Evolutionary conservation across 2,888 invertebrate genomes (phyloP), one percentile per base, ranked within the genome.

Genomic region (Ophion slaviceki): DNA sequence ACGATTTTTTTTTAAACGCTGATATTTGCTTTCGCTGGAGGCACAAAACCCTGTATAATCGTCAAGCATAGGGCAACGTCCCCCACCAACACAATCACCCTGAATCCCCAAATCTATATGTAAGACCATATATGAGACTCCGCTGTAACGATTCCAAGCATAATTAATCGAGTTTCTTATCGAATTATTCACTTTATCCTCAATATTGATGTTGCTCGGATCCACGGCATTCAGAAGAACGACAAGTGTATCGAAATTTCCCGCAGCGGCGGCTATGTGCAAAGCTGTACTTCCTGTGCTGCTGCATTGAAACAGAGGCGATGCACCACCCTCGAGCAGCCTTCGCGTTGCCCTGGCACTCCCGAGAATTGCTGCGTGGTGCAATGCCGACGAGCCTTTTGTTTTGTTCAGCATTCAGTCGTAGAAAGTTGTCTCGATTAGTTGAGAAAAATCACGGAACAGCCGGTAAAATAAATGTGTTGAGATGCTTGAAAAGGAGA

Each of bases 281-380:
- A 86, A 67, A 80, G 94, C 92, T 57, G 94, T 94, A 86, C 92
- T 93, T 80, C 91, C 91, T 53, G 91, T 89, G 24, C 90, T 89
- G 40, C 89, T 90, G 70, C 89, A 89, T 36, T 88, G 89, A 28
- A 82, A 84, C 62, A 87, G 81, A 53, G 93, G 86, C 88, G 90
- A 91, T 2, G 94, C 94, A 36, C 93, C 93, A 28, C 91, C 92
- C 68, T 92, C 89, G 71, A 95, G 86, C 57, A 94, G 90, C 81
- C 87, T 91, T 85, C 89, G 88, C 8, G 93, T 91, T 8, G 94
- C 92, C 68, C 89, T 84, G 20, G 90, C 68, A 87, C 93, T 93
- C 71, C 92, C 91, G 57, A 94, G 88, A 71, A 90, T 90, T n/a
- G 93, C 93, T 4, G 94, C 94, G 80, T 94, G 93, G 74, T 93